phyloP scores from a whole-genome alignment of 1,140 invertebrate genomes.

The Pentalonia nigronervosa region DNA sequence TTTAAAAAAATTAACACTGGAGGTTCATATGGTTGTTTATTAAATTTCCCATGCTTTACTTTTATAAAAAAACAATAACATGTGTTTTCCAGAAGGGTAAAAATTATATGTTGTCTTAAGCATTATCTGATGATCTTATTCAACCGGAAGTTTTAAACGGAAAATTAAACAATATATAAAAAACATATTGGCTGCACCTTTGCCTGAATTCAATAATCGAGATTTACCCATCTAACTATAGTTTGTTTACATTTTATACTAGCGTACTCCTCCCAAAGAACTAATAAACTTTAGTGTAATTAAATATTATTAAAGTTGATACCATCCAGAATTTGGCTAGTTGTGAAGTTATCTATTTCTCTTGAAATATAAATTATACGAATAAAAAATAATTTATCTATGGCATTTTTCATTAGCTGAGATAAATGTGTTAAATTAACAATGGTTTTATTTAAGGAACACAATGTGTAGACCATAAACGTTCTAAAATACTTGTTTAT shows the following conservation, averaged over 20 bases:
- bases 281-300: neutral
- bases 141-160: slow-evolving; percentile 13
- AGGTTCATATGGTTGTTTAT: neutral
- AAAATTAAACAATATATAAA: slow-evolving; percentile 25
- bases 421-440: slow-evolving; percentile 17
- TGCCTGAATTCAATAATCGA: neutral
- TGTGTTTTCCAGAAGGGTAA: neutral
- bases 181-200: slow-evolving; percentile 18
- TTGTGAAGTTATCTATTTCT: neutral
- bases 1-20: neutral
- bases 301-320: neutral
- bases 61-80: neutral
- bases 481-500: slow-evolving; percentile 7
- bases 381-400: slow-evolving; percentile 17
- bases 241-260: neutral
- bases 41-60: neutral
- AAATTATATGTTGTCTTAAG: neutral
- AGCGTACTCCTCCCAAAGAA: neutral
- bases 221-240: neutral
- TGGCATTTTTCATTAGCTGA: neutral
- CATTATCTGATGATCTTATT: neutral
- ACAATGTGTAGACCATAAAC: neutral
- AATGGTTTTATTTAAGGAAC: neutral
- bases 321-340: neutral
- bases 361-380: neutral